These are phyloP conservation scores for Eidolon helvum DNA, from an alignment of 2,113 vertebrate genomes.

Conservation along the genomic window DNA sequence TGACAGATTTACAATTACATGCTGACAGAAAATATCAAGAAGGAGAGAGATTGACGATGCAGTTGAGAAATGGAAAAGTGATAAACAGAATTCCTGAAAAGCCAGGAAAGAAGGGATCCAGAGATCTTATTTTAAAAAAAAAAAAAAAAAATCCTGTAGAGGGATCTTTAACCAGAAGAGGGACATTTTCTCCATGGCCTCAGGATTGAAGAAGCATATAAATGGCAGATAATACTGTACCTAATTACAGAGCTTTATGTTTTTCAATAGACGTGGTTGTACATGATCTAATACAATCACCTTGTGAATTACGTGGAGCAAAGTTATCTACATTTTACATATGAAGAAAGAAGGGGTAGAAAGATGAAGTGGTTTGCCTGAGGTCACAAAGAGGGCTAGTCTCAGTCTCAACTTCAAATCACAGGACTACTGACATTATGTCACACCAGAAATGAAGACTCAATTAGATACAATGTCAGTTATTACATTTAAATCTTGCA, in stretches of 20 bases:
- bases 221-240: not conserved
- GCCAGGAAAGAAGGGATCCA: not conserved
- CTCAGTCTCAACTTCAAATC: not conserved
- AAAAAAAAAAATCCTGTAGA: not conserved
- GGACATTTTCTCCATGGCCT: no score
- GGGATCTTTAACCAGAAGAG: not conserved
- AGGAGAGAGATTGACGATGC: not conserved
- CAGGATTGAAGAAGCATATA: not conserved
- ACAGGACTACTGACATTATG: not conserved
- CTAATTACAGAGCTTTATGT: not conserved
- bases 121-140: no score
- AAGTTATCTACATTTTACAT: not conserved
- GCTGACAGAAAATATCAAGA: not conserved
- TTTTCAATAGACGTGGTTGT: not conserved
- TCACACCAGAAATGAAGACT: not conserved
- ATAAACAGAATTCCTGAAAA: not conserved
- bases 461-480: not conserved
- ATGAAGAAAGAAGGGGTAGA: not conserved
- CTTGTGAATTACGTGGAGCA: not conserved
- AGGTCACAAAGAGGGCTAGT: not conserved
- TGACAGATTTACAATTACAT: not conserved
- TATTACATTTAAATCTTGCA: not conserved
- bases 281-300: not conserved
- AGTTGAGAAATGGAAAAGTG: not conserved
- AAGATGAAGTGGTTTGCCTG: not conserved